phyloP scores from a whole-genome alignment of 2,113 vertebrate species.

The Pelvicachromis taeniatus region DNA sequence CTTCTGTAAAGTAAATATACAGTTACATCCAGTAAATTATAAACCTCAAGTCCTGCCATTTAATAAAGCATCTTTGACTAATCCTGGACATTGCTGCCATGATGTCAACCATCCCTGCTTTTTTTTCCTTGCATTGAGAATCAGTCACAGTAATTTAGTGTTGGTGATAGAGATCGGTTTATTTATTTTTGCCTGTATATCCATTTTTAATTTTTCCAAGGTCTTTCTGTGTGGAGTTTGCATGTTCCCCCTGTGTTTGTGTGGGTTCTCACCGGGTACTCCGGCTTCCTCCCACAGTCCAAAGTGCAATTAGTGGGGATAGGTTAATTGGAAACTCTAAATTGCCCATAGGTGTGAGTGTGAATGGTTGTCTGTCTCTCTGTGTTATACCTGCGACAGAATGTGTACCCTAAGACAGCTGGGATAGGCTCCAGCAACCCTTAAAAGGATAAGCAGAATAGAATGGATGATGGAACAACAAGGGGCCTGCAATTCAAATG shows the following conservation, averaged over 20 bases:
- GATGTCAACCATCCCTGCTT: background rate
- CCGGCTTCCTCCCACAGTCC: background rate
- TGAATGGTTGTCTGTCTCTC: background rate
- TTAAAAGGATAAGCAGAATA: background rate
- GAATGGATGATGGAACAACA: background rate
- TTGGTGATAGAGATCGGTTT: background rate
- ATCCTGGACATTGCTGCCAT: background rate
- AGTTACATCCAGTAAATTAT: background rate
- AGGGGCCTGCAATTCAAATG: background rate
- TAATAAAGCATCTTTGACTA: background rate
- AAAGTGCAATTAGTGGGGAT: background rate
- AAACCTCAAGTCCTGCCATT: background rate
- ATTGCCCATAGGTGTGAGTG: background rate
- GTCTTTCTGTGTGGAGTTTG: background rate
- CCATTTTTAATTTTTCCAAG: background rate
- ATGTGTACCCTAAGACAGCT: background rate
- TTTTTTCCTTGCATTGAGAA: background rate
- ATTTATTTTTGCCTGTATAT: background rate
- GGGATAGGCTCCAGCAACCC: background rate
- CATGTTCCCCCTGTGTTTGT: background rate
- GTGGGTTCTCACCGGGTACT: background rate
- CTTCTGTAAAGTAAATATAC: background rate
- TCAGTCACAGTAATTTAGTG: background rate
- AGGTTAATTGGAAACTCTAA: background rate
- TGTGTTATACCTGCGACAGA: background rate